Evolutionary conservation across 2,888 invertebrate genomes (phyloP), one percentile per base, ranked within the genome.

Genomic region (Ametastegia equiseti): DNA sequence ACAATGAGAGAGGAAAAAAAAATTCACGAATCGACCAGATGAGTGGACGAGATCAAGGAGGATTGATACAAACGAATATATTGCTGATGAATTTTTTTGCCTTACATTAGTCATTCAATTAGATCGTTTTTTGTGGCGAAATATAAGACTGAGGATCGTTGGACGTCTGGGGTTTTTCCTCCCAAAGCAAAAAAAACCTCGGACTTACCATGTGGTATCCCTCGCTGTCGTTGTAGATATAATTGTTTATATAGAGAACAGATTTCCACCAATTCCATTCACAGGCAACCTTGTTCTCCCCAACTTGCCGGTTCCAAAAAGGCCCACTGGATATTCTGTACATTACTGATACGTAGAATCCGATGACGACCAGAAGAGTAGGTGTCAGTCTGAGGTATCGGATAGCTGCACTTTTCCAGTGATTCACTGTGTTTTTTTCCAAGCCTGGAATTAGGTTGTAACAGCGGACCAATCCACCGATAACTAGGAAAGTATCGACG

Each of bases 261-360:
- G 94, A 94, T 89, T 94, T 93, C 95, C 94, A 95, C 93, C 94
- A 93, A 83, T 93, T 92, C 42, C 93, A 90, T 83, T 93, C 93
- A 86, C 95, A 95, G 13, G 94, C 89, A 54, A 93, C 92, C 0
- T 93, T 93, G 86, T 94, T 94, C 87, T 93, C 93, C 9, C 93
- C 93, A 71, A 95, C 93, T 50, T 94, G 89, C 13, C 93, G 92
- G 0, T 93, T 93, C 95, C 95, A 95, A 88, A 94, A 92, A 0
- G 95, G 95, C 0, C 95, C 95, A 0, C 91, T 89, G 2, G 94
- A 94, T 9, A 94, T 83, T 82, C 94, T 92, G 81, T 94, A 94
- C 90, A 94, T 92, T 19, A 95, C 87, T 89, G 93, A 94, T 0
- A 94, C 94, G 87, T 94, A 94, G 88, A 94, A 94, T 33, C 94